Percentiles rank a stretch among this genome's conserved stretches.
Evolutionary conservation across 2,888 invertebrate genomes (phyloP).

Genomic region (Crocallis elinguaria): DNA sequence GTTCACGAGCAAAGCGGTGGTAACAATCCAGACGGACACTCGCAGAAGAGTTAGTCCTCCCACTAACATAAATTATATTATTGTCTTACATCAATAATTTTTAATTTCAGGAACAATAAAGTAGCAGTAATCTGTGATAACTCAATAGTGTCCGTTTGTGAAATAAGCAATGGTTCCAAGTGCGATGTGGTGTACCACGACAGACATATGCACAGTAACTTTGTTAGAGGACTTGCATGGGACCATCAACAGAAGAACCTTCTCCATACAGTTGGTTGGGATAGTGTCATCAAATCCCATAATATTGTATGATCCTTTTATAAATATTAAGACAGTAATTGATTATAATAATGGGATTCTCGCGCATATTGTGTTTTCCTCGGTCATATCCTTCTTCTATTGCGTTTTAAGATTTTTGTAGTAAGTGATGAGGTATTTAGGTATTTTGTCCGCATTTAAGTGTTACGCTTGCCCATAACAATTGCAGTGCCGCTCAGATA

Average conservation of each 20-base stretch:
- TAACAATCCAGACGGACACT: no score
- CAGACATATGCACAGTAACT: conserved; percentile 69
- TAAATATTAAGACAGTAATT: not conserved
- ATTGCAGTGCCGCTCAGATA: no score
- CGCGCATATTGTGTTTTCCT: not conserved
- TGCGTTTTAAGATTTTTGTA: no score
- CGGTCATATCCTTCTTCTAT: not conserved
- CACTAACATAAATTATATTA: conserved; percentile 3
- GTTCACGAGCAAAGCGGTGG: no score
- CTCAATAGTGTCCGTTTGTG: conserved; percentile 69
- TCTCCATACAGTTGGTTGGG: conserved; percentile 85
- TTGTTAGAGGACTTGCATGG: conserved; percentile 84
- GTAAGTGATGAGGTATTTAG: no score
- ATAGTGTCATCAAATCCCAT: conserved; percentile 75
- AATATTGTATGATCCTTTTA: conserved; percentile 38
- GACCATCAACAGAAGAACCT: conserved; percentile 56
- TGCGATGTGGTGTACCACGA: conserved; percentile 61
- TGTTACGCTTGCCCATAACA: no score
- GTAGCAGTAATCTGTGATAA: conserved; percentile 78
- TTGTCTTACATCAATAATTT: no score
- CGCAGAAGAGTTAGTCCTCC: no score
- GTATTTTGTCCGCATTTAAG: no score
- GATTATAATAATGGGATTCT: not conserved
- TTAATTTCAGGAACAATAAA: conserved; percentile 63
- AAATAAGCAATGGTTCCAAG: conserved; percentile 48